Conservation (phyloP, 2,888 invertebrate species). For the Cyaniris semiargus region DNA sequence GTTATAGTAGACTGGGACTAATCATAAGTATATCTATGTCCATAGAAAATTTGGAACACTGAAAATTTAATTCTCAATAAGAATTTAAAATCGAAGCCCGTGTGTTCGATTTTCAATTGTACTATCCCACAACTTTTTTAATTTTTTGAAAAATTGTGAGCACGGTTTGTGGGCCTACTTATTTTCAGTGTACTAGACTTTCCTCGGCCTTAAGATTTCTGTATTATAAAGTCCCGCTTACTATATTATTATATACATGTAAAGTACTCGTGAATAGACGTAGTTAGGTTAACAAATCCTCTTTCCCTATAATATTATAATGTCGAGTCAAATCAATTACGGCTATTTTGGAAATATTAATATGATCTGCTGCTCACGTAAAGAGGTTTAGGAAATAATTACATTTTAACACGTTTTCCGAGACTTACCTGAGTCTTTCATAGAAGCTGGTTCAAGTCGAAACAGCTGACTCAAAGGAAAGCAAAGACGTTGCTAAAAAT, state of each 20-base stretch:
- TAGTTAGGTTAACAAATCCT: constrained; percentile 18
- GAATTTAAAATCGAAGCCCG: not conserved
- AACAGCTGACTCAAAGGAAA: not conserved
- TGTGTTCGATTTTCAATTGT: not conserved
- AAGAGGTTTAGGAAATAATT: not conserved
- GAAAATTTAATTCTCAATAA: not conserved
- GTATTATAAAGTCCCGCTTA: not conserved
- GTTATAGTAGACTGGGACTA: not conserved
- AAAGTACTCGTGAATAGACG: not conserved
- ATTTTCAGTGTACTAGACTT: not conserved
- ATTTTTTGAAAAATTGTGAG: not conserved
- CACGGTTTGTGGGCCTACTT: not conserved
- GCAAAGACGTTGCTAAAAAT: not conserved
- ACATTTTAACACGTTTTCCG: not conserved
- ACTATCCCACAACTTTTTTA: no score
- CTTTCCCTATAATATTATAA: not conserved
- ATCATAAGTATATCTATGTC: not conserved
- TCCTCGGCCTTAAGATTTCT: not conserved
- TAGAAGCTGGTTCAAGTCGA: not conserved
- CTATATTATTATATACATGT: not conserved
- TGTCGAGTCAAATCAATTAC: not conserved
- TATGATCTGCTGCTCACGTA: not conserved
- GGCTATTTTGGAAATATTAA: not conserved
- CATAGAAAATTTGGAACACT: not conserved
- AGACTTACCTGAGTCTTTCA: not conserved